Percentiles rank a stretch among this genome's conserved stretches.
phyloP scores from a whole-genome alignment of 2,888 invertebrate genomes.

The Coecobrya sp. region DNA sequence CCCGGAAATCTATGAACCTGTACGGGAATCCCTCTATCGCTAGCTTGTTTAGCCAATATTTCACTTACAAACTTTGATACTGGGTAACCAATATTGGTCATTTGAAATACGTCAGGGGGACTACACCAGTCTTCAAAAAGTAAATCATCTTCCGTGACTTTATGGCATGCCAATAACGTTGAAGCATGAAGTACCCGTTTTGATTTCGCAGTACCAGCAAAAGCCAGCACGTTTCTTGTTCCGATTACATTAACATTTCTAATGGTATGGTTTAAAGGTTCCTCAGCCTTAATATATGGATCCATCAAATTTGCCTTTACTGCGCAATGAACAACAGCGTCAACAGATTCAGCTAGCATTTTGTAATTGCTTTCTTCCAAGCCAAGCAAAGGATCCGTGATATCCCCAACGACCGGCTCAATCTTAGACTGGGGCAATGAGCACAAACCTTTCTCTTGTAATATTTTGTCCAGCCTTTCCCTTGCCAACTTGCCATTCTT shows the following conservation, averaged over 20 bases:
- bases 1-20: conserved; percentile 77
- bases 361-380: conserved; percentile 51
- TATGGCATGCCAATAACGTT: conserved; percentile 65
- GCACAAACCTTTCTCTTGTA: conserved; percentile 59
- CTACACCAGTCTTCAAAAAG: conserved; percentile 79
- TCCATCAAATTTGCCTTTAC: conserved; percentile 81
- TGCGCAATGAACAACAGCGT: conserved; percentile 81
- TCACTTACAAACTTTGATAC: conserved; percentile 82
- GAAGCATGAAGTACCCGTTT: conserved; percentile 80
- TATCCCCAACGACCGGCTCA: conserved; percentile 43
- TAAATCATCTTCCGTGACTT: conserved; percentile 47
- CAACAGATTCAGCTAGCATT: conserved; percentile 50
- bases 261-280: not conserved
- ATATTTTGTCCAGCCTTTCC: conserved; percentile 52
- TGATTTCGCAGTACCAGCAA: conserved; percentile 69
- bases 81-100: conserved; percentile 76
- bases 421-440: not conserved
- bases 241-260: conserved; percentile 64
- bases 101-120: conserved; percentile 56
- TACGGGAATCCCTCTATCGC: conserved; percentile 75
- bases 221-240: conserved; percentile 75
- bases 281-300: conserved; percentile 52
- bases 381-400: conserved; percentile 33
- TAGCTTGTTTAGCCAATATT: conserved; percentile 71
- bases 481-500: conserved; percentile 33